Conservation (phyloP, 2,797 vertebrate species). For the Halcyon leucocephala region DNA sequence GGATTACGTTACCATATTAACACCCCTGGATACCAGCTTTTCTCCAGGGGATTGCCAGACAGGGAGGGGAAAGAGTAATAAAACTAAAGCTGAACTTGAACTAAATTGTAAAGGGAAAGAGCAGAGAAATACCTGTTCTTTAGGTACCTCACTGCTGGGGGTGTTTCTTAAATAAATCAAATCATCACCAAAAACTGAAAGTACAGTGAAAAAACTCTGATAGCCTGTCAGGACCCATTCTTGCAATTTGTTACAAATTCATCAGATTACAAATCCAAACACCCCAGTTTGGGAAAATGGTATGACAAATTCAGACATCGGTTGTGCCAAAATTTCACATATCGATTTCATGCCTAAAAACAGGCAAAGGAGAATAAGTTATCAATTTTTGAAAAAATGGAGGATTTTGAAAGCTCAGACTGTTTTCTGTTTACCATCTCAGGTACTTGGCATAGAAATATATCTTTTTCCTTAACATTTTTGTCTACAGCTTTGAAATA, state of each 20-base stretch:
- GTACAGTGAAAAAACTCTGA: neutral
- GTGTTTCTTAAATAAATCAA: neutral
- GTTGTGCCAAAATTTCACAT: neutral
- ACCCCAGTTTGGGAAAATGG: neutral
- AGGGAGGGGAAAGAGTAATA: neutral
- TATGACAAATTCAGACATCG: neutral
- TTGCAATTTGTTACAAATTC: neutral
- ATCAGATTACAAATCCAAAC: neutral
- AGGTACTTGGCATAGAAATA: neutral
- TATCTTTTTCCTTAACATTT: neutral
- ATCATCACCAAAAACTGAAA: neutral
- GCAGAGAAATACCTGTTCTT: neutral
- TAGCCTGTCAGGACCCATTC: neutral
- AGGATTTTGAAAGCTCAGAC: neutral
- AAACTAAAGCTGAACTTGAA: neutral
- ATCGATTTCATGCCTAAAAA: neutral
- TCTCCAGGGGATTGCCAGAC: neutral
- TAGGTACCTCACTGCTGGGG: neutral
- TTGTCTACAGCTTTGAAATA: neutral
- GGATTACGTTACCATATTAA: rapidly evolving
- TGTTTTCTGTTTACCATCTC: neutral
- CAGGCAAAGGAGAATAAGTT: neutral
- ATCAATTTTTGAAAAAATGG: neutral
- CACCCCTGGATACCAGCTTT: rapidly evolving
- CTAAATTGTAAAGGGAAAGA: neutral